These are phyloP conservation scores for Nephila pilipes DNA, from an alignment of 1,140 invertebrate genomes.

Conservation along the genomic window DNA sequence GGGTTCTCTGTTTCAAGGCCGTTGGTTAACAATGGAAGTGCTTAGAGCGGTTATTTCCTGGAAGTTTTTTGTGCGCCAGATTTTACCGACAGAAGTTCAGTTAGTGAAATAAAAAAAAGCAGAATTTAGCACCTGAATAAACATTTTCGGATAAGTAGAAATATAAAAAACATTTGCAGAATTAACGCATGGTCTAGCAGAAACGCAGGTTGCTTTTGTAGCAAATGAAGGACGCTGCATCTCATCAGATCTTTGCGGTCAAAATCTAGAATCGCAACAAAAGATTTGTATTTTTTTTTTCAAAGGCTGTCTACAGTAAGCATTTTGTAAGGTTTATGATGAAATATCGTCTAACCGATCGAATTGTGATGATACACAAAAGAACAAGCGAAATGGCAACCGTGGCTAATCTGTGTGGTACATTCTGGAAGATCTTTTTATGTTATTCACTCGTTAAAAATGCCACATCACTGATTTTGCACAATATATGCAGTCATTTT, in stretches of 20 bases:
- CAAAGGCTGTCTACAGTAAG: not conserved
- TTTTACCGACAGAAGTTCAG: not conserved
- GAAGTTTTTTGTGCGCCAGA: not conserved
- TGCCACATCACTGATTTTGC: not conserved
- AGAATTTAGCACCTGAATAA: not conserved
- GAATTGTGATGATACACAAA: not conserved
- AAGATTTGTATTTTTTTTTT: not conserved
- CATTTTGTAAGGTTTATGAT: not conserved
- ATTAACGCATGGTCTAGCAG: conserved; percentile 21
- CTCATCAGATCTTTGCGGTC: not conserved
- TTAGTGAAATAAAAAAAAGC: not conserved
- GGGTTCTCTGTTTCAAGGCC: conserved; percentile 7
- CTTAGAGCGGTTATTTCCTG: not conserved
- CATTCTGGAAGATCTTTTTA: not conserved
- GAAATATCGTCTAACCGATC: not conserved
- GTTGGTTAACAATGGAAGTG: not conserved
- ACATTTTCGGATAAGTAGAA: conserved; percentile 3
- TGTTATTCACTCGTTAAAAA: not conserved
- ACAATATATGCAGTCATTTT: not conserved
- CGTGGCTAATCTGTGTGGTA: not conserved
- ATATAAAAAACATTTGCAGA: not conserved
- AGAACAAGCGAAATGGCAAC: not conserved
- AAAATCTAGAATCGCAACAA: not conserved
- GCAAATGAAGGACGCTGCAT: not conserved
- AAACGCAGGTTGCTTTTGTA: not conserved